Evolutionary conservation across 1,140 invertebrate genomes (phyloP), one percentile per base, ranked within the genome.

Genomic region (Megathymus violae): DNA sequence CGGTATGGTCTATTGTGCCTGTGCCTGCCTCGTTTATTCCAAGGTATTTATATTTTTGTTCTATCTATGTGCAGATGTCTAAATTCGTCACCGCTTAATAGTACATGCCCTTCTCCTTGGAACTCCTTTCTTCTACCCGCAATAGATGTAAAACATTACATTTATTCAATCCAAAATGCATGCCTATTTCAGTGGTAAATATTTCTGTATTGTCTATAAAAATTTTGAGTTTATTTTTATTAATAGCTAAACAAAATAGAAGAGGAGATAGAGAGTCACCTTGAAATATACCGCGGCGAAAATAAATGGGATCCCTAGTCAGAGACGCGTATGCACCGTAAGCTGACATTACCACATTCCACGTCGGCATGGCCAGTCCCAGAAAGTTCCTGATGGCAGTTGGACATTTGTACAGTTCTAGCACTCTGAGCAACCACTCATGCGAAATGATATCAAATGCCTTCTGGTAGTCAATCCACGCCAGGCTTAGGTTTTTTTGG

Each of bases 151-250:
- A 4, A 14, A 44, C 27, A 17, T 62, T 65, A 17, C 59, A 65
- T 47, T 69, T 69, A 41, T 65, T 43, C 11, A 65, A 22, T 0
- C 59, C 51, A 52, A 68, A 68, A 4, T n/a, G 41, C 61, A 68
- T 63, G 10, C 61, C 56, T 69, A 69, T 56, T 13, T 69, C 48
- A 4, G 11, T 31, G 1, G 52, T 66, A 40, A 66, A 65, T 54
- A 62, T 63, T 19, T 59, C 62, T 36, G 14, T 11, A 11, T 15
- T 60, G 6, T 66, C 13, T 56, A 54, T 4, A 25, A 67, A 43
- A 16, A 61, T 17, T 58, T 51, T 48, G 7, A 62, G 15, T 10
- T 63, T 69, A 17, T 34, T 54, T 38, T 25, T 62, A 54, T 51
- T 46, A 7, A 46, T 46, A 0, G 43, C 43, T 25, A 46, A 19